Conservation (phyloP, 2,113 vertebrate species). For the Melanerpes formicivorus region DNA sequence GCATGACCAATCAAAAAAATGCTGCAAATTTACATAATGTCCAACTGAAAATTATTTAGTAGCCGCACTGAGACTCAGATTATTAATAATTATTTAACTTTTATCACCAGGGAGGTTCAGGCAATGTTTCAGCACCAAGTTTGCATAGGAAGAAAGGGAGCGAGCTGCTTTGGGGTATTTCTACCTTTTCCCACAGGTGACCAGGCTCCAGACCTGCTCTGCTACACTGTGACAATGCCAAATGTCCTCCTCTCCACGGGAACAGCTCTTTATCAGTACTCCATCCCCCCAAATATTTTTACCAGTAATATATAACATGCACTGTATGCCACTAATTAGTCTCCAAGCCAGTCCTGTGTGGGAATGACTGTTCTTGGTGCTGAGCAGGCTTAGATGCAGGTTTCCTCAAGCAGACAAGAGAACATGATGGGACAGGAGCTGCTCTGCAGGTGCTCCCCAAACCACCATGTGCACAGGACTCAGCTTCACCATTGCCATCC, state of each 20-base stretch:
- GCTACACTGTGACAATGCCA: not conserved
- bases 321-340: not conserved
- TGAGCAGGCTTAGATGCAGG: not conserved
- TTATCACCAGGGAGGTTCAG: not conserved
- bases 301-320: not conserved
- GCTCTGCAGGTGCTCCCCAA: not conserved
- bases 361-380: not conserved
- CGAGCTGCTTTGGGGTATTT: not conserved
- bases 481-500: not conserved
- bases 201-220: not conserved
- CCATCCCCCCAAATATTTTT: not conserved
- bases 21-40: slow-evolving; percentile 54
- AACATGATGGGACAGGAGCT: not conserved
- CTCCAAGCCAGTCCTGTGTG: not conserved
- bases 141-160: not conserved
- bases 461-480: not conserved
- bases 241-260: not conserved
- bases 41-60: slow-evolving; percentile 34
- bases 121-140: not conserved
- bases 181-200: not conserved
- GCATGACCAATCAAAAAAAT: slow-evolving; percentile 32
- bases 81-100: slow-evolving; percentile 43
- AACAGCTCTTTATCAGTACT: not conserved
- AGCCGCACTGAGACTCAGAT: not conserved
- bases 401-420: not conserved